phyloP scores from a whole-genome alignment of 2,113 vertebrate species.

The Malurus elegans region DNA sequence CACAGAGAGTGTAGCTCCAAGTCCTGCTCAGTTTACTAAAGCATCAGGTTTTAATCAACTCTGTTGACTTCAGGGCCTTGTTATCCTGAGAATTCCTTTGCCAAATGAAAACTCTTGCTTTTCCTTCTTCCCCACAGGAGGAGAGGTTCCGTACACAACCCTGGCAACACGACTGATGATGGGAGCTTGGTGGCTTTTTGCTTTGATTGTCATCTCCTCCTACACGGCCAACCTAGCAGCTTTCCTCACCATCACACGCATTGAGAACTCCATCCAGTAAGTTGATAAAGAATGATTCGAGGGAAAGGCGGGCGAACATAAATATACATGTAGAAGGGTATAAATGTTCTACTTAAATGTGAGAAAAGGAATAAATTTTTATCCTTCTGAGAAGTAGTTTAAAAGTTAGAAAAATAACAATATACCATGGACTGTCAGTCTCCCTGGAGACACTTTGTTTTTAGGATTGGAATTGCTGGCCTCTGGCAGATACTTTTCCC shows the following conservation, averaged over 20 bases:
- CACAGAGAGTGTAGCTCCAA: not conserved
- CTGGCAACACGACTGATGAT: constrained; percentile 98
- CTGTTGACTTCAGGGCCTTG: not conserved
- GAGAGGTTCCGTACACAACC: constrained; percentile 95
- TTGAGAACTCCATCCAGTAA: constrained; percentile 99
- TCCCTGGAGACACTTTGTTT: not conserved
- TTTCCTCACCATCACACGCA: constrained; percentile 96
- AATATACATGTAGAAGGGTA: not conserved
- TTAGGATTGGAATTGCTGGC: not conserved
- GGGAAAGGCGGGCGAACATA: not conserved
- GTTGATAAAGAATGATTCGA: constrained; percentile 59
- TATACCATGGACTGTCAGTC: not conserved
- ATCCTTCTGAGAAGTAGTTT: not conserved
- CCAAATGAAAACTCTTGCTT: constrained; percentile 15
- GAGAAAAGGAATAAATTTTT: not conserved
- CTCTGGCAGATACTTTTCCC: not conserved
- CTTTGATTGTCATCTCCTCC: constrained; percentile 96
- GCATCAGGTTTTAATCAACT: not conserved
- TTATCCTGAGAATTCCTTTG: not conserved
- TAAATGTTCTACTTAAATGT: not conserved
- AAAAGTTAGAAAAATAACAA: not conserved
- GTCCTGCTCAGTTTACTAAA: not conserved
- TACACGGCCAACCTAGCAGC: constrained; percentile 98
- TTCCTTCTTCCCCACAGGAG: constrained; percentile 77
- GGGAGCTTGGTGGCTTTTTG: constrained; percentile 99